These are phyloP conservation scores for Sinella curviseta DNA, from an alignment of 1,140 invertebrate species.

Conservation along the genomic window DNA sequence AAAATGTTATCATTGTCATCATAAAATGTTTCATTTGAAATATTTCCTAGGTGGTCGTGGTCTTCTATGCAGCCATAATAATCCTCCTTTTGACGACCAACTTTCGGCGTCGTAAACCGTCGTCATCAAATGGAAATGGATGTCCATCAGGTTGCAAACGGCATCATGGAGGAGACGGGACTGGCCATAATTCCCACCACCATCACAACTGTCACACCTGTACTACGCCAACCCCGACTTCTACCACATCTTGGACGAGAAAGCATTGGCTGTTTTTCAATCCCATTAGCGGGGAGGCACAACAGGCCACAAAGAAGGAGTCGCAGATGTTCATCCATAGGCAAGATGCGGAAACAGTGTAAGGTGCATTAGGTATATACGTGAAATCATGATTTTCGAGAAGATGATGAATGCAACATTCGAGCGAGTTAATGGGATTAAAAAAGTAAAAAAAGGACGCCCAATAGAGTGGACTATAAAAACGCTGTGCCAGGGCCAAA, in stretches of 20 bases:
- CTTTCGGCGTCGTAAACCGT: constrained; percentile 47
- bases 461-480: too few species aligned
- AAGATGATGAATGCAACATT: not conserved
- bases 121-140: constrained; percentile 14
- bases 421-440: not conserved
- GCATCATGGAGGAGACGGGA: constrained; percentile 11
- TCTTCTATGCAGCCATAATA: constrained; percentile 54
- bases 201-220: constrained; percentile 20
- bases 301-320: constrained; percentile 46
- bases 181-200: not conserved
- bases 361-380: not conserved
- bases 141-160: not conserved
- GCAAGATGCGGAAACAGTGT: constrained; percentile 49
- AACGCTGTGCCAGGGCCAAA: too few species aligned
- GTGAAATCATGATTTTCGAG: too few species aligned
- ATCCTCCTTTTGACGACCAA: constrained; percentile 53
- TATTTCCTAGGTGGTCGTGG: constrained; percentile 51
- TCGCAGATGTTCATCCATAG: constrained; percentile 44
- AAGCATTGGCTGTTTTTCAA: constrained; percentile 50
- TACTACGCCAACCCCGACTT: not conserved
- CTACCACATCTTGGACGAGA: constrained; percentile 30
- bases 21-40: not conserved
- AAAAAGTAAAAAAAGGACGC: not conserved
- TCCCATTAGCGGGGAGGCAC: constrained; percentile 47
- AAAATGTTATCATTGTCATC: not conserved